Evolutionary conservation across 2,888 invertebrate genomes (phyloP).

Genomic region (Melieria omissa): DNA sequence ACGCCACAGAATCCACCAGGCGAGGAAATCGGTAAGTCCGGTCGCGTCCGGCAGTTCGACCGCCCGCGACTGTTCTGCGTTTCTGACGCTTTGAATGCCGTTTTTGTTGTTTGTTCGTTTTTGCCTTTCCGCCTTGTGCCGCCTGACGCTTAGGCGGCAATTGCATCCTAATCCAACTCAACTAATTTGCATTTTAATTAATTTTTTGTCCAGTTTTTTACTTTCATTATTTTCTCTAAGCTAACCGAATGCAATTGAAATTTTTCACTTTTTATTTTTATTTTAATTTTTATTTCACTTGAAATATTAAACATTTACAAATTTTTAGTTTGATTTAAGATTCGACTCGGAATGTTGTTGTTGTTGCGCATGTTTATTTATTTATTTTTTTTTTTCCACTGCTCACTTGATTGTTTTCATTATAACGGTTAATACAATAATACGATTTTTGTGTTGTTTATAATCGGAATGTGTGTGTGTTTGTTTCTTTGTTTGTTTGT

Average conservation of each 20-base stretch:
- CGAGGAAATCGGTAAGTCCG: slow-evolving; percentile 61
- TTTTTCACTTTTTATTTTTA: slow-evolving; percentile 18
- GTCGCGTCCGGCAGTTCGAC: too few species aligned
- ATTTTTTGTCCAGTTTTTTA: slow-evolving; percentile 37
- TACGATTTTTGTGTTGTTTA: too few species aligned
- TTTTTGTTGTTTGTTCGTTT: slow-evolving; percentile 53
- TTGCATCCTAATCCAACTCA: slow-evolving; percentile 30
- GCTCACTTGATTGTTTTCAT: background rate
- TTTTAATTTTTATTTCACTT: slow-evolving; percentile 1
- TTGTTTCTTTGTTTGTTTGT: background rate
- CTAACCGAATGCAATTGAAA: slow-evolving; percentile 18
- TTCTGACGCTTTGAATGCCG: slow-evolving; percentile 52
- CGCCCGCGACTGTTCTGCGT: slow-evolving; percentile 27
- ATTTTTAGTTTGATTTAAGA: slow-evolving; percentile 14
- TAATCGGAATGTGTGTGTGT: background rate
- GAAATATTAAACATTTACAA: slow-evolving; percentile 13
- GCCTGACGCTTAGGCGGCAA: slow-evolving; percentile 26
- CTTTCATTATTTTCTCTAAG: slow-evolving; percentile 19
- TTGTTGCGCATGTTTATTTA: slow-evolving; percentile 36
- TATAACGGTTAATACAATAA: too few species aligned
- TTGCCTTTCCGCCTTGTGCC: slow-evolving; percentile 40
- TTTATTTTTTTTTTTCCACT: slow-evolving; percentile 22
- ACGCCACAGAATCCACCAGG: slow-evolving; percentile 55
- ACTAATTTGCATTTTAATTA: slow-evolving; percentile 38
- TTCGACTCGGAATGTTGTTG: slow-evolving; percentile 41